Conservation (phyloP, 2,888 invertebrate genomes). For the Eilema depressum region DNA sequence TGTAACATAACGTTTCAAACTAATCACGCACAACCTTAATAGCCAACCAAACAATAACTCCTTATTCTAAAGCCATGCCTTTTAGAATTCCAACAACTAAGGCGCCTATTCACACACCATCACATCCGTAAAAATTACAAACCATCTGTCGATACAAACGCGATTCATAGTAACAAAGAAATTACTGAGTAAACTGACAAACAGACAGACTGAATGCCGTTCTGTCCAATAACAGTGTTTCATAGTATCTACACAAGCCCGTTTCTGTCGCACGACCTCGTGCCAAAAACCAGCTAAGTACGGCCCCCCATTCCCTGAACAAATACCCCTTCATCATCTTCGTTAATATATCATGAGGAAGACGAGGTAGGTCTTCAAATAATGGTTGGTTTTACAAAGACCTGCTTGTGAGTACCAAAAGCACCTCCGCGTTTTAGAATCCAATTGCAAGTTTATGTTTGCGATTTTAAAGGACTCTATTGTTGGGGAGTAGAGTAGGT, state of each 20-base stretch:
- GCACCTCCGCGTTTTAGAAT: constrained; percentile 82
- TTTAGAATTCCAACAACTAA: constrained; percentile 44
- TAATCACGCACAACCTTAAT: constrained; percentile 6
- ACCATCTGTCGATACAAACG: constrained; percentile 78
- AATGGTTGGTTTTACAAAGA: constrained; percentile 79
- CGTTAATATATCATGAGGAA: constrained; percentile 51
- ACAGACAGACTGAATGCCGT: constrained; percentile 74
- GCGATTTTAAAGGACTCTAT: constrained; percentile 64
- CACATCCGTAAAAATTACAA: constrained; percentile 54
- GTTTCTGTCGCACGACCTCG: constrained; percentile 82
- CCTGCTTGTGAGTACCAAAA: constrained; percentile 79
- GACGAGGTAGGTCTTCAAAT: constrained; percentile 66
- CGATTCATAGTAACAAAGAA: constrained; percentile 83
- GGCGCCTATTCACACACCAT: constrained; percentile 47
- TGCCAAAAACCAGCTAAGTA: constrained; percentile 62
- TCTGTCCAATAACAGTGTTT: constrained; percentile 84
- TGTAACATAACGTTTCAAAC: constrained; percentile 2
- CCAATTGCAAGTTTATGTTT: constrained; percentile 67
- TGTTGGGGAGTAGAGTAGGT: constrained; percentile 59
- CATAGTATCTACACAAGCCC: constrained; percentile 81
- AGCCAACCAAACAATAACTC: constrained; percentile 21
- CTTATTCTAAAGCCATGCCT: constrained; percentile 45
- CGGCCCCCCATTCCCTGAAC: constrained; percentile 55
- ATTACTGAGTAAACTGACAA: constrained; percentile 73
- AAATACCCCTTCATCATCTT: constrained; percentile 53